A percentile compares a stretch with the other conserved stretches of the same genome.
phyloP scores from a whole-genome alignment of 1,140 invertebrate species.

The Aleiodes sp. region DNA sequence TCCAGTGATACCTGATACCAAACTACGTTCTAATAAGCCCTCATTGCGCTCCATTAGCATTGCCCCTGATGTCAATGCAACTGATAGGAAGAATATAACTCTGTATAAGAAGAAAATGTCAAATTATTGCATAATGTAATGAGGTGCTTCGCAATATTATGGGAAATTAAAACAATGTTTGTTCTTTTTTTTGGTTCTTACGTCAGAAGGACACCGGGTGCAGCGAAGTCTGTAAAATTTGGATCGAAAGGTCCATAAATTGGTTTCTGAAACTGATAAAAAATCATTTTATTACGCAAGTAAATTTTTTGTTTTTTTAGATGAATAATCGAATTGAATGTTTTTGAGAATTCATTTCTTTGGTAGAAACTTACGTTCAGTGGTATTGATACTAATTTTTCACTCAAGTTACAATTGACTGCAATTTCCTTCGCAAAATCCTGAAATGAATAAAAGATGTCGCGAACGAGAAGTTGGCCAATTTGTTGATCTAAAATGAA shows the following conservation, averaged over 20 bases:
- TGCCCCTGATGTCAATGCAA: constrained; percentile 89
- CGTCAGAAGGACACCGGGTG: constrained; percentile 92
- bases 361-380: constrained; percentile 68
- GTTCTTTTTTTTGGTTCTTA: constrained; percentile 61
- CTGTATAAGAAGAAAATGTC: constrained; percentile 63
- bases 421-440: constrained; percentile 76
- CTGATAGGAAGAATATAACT: constrained; percentile 94
- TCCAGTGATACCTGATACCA: constrained; percentile 77
- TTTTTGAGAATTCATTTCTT: not conserved
- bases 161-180: not conserved
- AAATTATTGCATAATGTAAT: not conserved
- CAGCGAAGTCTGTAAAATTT: constrained; percentile 94
- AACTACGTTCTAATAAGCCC: constrained; percentile 86
- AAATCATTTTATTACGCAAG: too few species aligned
- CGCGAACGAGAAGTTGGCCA: constrained; percentile 79
- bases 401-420: constrained; percentile 75
- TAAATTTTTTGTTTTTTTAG: too few species aligned
- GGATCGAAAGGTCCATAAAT: constrained; percentile 86
- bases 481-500: constrained; percentile 87
- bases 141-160: not conserved
- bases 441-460: constrained; percentile 78
- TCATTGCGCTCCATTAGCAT: constrained; percentile 91
- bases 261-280: constrained; percentile 77
- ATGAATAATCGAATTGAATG: too few species aligned
- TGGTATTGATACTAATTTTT: constrained; percentile 76